phyloP scores from a whole-genome alignment of 2,888 invertebrate species.

The Tetragnatha montana region DNA sequence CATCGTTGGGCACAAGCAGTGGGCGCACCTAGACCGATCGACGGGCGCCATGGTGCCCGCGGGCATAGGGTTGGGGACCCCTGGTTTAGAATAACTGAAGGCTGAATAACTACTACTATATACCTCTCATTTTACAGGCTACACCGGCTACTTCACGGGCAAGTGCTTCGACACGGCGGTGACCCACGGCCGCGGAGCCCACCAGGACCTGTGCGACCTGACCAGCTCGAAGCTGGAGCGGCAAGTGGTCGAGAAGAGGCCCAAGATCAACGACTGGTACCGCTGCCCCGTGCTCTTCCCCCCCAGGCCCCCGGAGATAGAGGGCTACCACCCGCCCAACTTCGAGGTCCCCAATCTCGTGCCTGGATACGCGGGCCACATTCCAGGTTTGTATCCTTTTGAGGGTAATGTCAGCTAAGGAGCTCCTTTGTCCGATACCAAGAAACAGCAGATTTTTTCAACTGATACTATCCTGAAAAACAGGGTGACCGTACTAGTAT shows the following conservation, averaged over 20 bases:
- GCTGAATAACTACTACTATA: no score
- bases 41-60: no score
- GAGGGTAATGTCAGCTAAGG: no score
- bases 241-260: conserved; percentile 48
- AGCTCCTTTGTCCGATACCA: no score
- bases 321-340: conserved; percentile 36
- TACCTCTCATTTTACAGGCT: no score
- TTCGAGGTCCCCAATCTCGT: conserved; percentile 27
- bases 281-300: conserved; percentile 27
- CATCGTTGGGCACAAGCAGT: no score
- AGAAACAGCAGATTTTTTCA: no score
- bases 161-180: conserved; percentile 59
- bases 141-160: conserved; percentile 54
- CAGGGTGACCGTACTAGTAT: no score
- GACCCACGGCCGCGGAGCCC: conserved; percentile 41
- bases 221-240: conserved; percentile 53
- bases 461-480: no score
- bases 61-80: no score
- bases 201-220: conserved; percentile 55
- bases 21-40: no score
- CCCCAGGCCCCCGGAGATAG: conserved; percentile 8
- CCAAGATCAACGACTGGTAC: conserved; percentile 58
- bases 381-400: conserved; percentile 31
- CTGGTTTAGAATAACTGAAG: no score
- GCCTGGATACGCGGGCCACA: conserved; percentile 58